These are phyloP conservation scores for Crossocerus cetratus DNA, from an alignment of 2,888 invertebrate species.

Conservation along the genomic window DNA sequence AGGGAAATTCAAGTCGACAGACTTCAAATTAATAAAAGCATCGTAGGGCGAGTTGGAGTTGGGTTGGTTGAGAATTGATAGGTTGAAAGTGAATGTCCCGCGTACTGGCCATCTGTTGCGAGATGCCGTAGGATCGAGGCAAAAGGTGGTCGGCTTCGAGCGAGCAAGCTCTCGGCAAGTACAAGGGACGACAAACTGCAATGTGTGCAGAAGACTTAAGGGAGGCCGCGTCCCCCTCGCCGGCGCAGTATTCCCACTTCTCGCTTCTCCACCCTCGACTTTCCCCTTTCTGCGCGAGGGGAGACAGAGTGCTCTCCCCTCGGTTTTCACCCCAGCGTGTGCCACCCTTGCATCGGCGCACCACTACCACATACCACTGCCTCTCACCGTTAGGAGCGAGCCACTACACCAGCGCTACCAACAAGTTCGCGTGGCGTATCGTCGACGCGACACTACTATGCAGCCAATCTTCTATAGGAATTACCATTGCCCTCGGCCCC, in stretches of 20 bases:
- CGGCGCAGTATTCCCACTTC: conserved; percentile 3
- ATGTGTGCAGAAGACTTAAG: background rate
- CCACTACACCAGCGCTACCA: conserved; percentile 41
- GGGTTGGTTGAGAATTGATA: no score
- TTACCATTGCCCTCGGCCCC: conserved; percentile 37
- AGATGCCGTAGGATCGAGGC: background rate
- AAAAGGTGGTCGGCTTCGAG: background rate
- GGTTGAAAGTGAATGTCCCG: no score
- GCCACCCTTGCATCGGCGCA: conserved; percentile 33
- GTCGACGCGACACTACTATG: conserved; percentile 54
- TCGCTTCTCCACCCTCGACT: conserved; percentile 38
- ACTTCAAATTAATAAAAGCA: background rate
- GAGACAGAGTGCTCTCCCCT: conserved; percentile 35
- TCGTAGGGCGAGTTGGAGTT: background rate
- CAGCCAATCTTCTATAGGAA: conserved; percentile 59
- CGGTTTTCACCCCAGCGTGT: conserved; percentile 44
- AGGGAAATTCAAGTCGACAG: no score
- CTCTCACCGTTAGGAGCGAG: conserved; percentile 17
- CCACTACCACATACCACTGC: background rate
- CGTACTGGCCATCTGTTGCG: background rate
- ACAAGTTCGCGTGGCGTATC: conserved; percentile 55
- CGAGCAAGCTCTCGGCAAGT: background rate
- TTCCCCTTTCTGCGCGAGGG: conserved; percentile 40
- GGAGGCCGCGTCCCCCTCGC: background rate
- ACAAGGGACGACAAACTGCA: background rate